These are phyloP conservation scores for Musca domestica DNA, from an alignment of 1,140 invertebrate genomes.

Conservation along the genomic window DNA sequence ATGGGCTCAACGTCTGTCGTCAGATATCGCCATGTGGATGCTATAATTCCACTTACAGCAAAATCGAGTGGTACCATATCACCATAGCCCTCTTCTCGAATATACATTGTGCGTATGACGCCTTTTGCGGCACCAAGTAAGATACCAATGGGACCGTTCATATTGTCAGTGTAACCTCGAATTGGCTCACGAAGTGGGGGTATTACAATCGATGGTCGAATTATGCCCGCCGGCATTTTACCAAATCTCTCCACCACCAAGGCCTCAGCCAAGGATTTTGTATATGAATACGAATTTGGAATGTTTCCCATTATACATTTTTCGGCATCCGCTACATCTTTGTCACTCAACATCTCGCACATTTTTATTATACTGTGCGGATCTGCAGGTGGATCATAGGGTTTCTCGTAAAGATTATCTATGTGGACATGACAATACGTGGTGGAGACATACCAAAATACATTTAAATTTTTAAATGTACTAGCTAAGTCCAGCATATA, in stretches of 20 bases:
- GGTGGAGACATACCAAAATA: slow-evolving; percentile 59
- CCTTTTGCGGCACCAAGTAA: slow-evolving; percentile 64
- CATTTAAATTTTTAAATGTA: too few species aligned
- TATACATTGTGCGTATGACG: slow-evolving; percentile 63
- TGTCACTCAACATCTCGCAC: slow-evolving; percentile 79
- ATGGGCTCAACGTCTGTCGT: too few species aligned
- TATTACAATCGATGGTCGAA: slow-evolving; percentile 82
- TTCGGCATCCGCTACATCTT: slow-evolving; percentile 64
- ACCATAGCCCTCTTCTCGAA: slow-evolving; percentile 56
- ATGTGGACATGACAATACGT: slow-evolving; percentile 61
- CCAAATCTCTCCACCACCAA: slow-evolving; percentile 70
- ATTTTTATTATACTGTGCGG: slow-evolving; percentile 84
- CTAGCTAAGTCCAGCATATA: too few species aligned
- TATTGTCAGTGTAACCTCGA: slow-evolving; percentile 86
- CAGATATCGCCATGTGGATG: slow-evolving; percentile 64
- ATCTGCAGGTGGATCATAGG: slow-evolving; percentile 78
- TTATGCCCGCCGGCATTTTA: slow-evolving; percentile 73
- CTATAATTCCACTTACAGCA: slow-evolving; percentile 70
- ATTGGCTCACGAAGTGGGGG: slow-evolving; percentile 71
- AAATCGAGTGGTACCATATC: slow-evolving; percentile 71
- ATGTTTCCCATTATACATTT: slow-evolving; percentile 68
- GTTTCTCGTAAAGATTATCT: slow-evolving; percentile 64
- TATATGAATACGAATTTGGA: slow-evolving; percentile 86
- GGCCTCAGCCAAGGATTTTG: slow-evolving; percentile 79
- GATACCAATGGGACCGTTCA: slow-evolving; percentile 75